phyloP scores from a whole-genome alignment of 1,140 invertebrate genomes.

The Rhopalosiphum padi region DNA sequence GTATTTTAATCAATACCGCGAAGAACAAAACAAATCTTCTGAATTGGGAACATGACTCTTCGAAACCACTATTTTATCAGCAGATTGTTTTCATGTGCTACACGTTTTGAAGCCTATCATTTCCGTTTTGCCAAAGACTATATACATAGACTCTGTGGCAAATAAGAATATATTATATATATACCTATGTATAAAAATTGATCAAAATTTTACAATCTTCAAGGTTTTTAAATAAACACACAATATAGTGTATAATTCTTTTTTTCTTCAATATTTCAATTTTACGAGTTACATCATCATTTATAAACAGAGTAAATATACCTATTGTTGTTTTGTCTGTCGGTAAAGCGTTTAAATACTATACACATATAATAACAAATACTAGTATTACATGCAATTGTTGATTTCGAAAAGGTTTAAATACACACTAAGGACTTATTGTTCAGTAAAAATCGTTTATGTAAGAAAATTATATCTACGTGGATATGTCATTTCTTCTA shows the following conservation, averaged over 20 bases:
- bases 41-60: conserved; percentile 10
- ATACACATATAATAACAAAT: neutral
- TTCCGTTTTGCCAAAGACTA: neutral
- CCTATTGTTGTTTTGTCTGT: neutral
- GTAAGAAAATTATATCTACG: neutral
- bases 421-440: neutral
- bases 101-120: neutral
- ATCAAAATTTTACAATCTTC: neutral
- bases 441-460: neutral
- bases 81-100: conserved; percentile 19
- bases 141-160: neutral
- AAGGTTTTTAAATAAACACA: neutral
- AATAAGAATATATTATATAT: neutral
- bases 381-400: neutral
- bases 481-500: conserved; percentile 11
- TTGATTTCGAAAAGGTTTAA: neutral
- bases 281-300: neutral
- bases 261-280: neutral
- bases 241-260: neutral
- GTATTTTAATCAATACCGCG: conserved; percentile 13
- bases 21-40: neutral
- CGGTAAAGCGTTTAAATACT: neutral
- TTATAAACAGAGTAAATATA: neutral
- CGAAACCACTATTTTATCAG: neutral
- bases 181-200: neutral